Evolutionary conservation across 2,113 vertebrate genomes (phyloP).

Genomic region (Cromileptes altivelis): DNA sequence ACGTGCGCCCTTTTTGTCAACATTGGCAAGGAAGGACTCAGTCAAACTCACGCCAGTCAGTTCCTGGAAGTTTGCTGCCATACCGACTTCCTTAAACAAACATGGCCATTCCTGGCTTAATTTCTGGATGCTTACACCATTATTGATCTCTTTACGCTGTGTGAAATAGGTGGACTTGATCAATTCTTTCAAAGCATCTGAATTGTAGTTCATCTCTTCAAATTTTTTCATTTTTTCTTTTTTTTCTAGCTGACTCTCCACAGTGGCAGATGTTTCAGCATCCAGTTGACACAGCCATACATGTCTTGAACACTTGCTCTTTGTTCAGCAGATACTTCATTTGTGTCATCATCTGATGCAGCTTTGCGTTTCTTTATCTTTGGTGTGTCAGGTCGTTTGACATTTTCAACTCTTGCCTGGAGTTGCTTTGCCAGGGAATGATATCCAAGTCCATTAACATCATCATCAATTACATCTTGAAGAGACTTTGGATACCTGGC

Average conservation of each 20-base stretch:
- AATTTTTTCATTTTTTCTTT: not conserved
- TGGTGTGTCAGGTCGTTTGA: too few species aligned
- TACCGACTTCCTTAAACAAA: conserved; percentile 23
- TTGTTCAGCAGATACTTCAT: not conserved
- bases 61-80: not conserved
- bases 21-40: conserved; percentile 11
- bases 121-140: conserved; percentile 2
- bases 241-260: not conserved
- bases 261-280: not conserved
- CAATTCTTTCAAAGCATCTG: not conserved
- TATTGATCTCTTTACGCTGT: conserved; percentile 11
- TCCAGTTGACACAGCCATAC: not conserved
- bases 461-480: too few species aligned
- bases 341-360: too few species aligned
- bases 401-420: too few species aligned
- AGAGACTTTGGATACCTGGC: too few species aligned
- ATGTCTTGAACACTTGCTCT: conserved; percentile 28
- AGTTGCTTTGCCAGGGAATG: too few species aligned
- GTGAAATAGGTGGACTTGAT: conserved; percentile 6
- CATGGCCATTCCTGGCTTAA: not conserved
- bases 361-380: not conserved
- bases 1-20: conserved; percentile 10
- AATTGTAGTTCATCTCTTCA: not conserved
- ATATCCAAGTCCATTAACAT: too few species aligned
- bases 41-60: not conserved